phyloP scores from a whole-genome alignment of 1,140 invertebrate species.

The Drosophila auraria region DNA sequence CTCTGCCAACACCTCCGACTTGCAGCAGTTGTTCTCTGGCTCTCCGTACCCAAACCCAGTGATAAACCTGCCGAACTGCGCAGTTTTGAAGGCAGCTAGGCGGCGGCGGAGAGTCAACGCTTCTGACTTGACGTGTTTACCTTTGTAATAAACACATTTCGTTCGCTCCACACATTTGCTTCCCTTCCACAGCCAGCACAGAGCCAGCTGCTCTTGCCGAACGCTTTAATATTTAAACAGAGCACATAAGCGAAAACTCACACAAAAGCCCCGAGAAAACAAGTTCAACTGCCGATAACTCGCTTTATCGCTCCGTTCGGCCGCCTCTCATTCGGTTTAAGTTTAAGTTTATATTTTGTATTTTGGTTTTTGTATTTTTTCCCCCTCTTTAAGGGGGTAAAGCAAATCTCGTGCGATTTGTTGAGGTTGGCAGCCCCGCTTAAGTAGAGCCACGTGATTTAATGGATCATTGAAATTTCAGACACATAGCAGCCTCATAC shows the following conservation, averaged over 20 bases:
- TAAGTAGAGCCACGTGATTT: constrained; percentile 52
- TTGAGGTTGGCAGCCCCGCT: constrained; percentile 29
- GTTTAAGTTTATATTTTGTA: constrained; percentile 5
- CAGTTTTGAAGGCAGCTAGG: constrained; percentile 45
- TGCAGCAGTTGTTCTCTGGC: constrained; percentile 11
- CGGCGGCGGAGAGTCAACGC: constrained; percentile 52
- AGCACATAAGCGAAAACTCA: constrained; percentile 54
- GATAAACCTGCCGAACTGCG: constrained; percentile 59
- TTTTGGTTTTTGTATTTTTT: neutral
- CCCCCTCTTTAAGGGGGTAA: neutral
- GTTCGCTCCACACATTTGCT: constrained; percentile 57
- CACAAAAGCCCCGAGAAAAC: constrained; percentile 50
- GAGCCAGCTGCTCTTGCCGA: constrained; percentile 31
- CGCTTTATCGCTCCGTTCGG: constrained; percentile 9
- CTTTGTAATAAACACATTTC: constrained; percentile 80
- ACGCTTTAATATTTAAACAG: constrained; percentile 63
- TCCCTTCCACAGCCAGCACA: constrained; percentile 42
- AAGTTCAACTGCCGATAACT: constrained; percentile 72
- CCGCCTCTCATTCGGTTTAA: neutral
- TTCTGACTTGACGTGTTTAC: constrained; percentile 71
- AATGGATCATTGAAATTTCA: constrained; percentile 45
- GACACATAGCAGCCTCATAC: constrained; percentile 8
- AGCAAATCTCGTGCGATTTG: constrained; percentile 37
- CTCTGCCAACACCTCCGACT: constrained; percentile 29
- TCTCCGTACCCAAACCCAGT: constrained; percentile 9